Evolutionary conservation across 2,888 invertebrate species (phyloP).

Genomic region (Tenthredo amoena): DNA sequence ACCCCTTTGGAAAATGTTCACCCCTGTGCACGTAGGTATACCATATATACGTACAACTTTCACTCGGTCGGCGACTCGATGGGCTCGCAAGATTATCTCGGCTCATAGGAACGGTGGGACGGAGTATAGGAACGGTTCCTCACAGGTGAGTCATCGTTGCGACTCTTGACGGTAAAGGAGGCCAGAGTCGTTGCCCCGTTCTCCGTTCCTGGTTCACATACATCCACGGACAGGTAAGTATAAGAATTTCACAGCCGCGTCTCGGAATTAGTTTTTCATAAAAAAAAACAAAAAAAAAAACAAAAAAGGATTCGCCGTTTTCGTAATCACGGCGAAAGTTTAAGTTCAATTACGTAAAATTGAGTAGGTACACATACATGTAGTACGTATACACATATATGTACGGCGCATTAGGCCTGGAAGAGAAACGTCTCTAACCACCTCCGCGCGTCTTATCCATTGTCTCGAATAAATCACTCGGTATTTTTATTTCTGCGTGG

Average conservation of each 20-base stretch:
- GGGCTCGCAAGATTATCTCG: conserved; percentile 45
- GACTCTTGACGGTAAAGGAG: conserved; percentile 41
- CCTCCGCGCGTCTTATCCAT: conserved; percentile 29
- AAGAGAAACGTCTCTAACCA: not conserved
- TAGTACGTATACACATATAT: too few species aligned
- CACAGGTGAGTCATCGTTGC: conserved; percentile 48
- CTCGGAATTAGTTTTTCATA: not conserved
- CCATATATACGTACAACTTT: conserved; percentile 40
- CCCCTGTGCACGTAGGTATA: conserved; percentile 34
- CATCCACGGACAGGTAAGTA: not conserved
- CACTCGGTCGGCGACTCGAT: conserved; percentile 46
- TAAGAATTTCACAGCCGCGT: not conserved
- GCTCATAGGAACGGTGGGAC: not conserved
- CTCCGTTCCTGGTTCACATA: conserved; percentile 16
- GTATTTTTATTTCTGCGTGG: conserved; percentile 41
- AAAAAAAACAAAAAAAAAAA: not conserved
- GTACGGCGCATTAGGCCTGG: not conserved
- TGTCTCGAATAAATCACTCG: conserved; percentile 40
- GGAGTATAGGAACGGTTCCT: conserved; percentile 29
- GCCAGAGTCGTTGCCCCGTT: conserved; percentile 44
- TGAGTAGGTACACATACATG: not conserved
- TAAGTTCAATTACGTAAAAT: conserved; percentile 29
- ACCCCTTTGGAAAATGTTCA: conserved; percentile 51
- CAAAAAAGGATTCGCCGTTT: conserved; percentile 20
- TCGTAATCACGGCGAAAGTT: conserved; percentile 30